These are phyloP conservation scores for Anabas testudineus DNA, from an alignment of 2,797 vertebrate genomes.

Conservation along the genomic window DNA sequence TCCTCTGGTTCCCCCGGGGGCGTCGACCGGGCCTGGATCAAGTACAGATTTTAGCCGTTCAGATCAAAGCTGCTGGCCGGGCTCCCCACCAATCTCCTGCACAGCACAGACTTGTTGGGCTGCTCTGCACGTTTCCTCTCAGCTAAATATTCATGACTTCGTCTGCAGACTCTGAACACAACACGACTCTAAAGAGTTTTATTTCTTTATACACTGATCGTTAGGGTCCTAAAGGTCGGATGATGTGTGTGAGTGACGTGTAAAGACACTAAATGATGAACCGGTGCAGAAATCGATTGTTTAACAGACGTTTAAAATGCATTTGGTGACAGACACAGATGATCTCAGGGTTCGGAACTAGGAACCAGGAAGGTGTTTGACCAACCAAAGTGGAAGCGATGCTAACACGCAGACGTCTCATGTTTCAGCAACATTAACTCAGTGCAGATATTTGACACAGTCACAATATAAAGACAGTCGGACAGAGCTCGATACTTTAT, in stretches of 20 bases:
- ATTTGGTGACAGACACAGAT: no score
- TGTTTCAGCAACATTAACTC: no score
- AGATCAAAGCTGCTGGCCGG: conserved; percentile 34
- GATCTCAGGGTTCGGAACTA: no score
- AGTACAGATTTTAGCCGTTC: conserved; percentile 10
- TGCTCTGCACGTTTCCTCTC: neutral
- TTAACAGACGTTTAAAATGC: no score
- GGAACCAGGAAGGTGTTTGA: no score
- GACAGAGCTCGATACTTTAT: no score
- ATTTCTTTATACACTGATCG: neutral
- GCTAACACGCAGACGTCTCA: no score
- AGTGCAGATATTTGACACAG: no score
- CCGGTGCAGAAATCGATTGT: no score
- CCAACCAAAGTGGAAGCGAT: no score
- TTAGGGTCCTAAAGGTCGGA: neutral
- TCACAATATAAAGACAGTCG: no score
- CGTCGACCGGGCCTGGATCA: neutral
- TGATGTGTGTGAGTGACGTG: neutral
- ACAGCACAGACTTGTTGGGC: neutral
- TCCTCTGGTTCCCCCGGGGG: neutral
- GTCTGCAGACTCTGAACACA: neutral
- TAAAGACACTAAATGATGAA: neutral
- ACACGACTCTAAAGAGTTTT: conserved; percentile 2
- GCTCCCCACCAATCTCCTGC: conserved; percentile 13
- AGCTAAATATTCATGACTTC: conserved; percentile 32